phyloP scores from a whole-genome alignment of 1,140 invertebrate genomes.

The Drepana arcuata region DNA sequence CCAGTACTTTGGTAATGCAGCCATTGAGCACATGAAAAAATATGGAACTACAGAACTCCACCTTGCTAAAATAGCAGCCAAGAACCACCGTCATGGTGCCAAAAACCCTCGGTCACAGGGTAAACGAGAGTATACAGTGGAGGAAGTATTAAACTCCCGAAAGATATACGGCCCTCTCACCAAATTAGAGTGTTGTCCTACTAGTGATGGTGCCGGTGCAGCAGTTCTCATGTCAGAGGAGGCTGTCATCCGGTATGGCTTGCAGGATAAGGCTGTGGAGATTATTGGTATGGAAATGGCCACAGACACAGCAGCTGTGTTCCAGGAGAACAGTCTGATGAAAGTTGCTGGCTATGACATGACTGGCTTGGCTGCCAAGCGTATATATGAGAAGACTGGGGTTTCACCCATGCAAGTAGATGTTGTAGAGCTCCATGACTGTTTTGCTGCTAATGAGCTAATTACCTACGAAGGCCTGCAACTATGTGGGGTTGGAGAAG shows the following conservation, averaged over 20 bases:
- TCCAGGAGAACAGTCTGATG: conserved; percentile 88
- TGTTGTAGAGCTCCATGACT: conserved; percentile 99
- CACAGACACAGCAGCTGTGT: conserved; percentile 91
- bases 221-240: conserved; percentile 92
- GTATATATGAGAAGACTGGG: conserved; percentile 85
- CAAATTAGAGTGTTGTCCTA: conserved; percentile 97
- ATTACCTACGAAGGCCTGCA: conserved; percentile 98
- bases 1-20: conserved; percentile 98
- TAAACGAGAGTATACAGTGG: conserved; percentile 88
- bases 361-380: conserved; percentile 88
- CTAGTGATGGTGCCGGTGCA: conserved; percentile 95
- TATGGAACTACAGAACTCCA: conserved; percentile 95
- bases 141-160: conserved; percentile 90
- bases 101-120: conserved; percentile 98
- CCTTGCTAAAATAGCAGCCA: conserved; percentile 97
- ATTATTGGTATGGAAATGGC: conserved; percentile 97
- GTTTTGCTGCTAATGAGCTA: conserved; percentile 98
- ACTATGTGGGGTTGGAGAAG: conserved; percentile 91
- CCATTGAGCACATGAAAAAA: conserved; percentile 96
- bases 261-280: conserved; percentile 92
- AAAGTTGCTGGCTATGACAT: conserved; percentile 97
- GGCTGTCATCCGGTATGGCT: conserved; percentile 87
- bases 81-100: conserved; percentile 96
- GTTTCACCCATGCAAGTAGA: conserved; percentile 87
- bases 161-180: conserved; percentile 92